phyloP scores from a whole-genome alignment of 2,797 vertebrate species.

The Macropus fuliginosus region DNA sequence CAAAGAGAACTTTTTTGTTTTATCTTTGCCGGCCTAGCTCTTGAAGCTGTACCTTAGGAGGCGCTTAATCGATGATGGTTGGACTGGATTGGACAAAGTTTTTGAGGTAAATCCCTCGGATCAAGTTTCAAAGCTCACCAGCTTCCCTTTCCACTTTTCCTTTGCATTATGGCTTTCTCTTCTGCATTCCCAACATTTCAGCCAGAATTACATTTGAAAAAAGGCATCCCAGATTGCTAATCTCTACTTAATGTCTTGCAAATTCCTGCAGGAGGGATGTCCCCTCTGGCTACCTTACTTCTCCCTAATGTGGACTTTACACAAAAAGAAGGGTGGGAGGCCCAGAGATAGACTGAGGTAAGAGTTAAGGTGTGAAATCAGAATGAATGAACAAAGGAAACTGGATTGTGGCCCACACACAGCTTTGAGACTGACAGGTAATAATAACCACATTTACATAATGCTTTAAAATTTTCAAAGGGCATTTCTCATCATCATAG shows the following conservation, averaged over 20 bases:
- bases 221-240: neutral
- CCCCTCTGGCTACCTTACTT: neutral
- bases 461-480: neutral
- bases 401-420: neutral
- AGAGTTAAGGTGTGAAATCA: neutral
- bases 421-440: neutral
- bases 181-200: neutral
- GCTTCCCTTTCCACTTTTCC: neutral
- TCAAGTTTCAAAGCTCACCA: neutral
- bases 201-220: neutral
- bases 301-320: neutral
- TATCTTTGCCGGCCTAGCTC: neutral
- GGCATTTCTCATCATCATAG: neutral
- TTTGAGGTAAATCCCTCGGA: neutral
- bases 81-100: neutral
- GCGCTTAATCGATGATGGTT: neutral
- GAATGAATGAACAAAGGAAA: neutral
- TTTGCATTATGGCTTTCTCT: neutral
- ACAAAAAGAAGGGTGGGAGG: neutral
- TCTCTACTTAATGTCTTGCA: neutral
- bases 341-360: neutral
- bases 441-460: neutral
- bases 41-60: neutral
- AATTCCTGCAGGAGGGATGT: neutral
- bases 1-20: neutral